Percentiles rank a stretch among this genome's conserved stretches.
Evolutionary conservation across 2,888 invertebrate species (phyloP).

Genomic region (Listrodromus nycthemerus): DNA sequence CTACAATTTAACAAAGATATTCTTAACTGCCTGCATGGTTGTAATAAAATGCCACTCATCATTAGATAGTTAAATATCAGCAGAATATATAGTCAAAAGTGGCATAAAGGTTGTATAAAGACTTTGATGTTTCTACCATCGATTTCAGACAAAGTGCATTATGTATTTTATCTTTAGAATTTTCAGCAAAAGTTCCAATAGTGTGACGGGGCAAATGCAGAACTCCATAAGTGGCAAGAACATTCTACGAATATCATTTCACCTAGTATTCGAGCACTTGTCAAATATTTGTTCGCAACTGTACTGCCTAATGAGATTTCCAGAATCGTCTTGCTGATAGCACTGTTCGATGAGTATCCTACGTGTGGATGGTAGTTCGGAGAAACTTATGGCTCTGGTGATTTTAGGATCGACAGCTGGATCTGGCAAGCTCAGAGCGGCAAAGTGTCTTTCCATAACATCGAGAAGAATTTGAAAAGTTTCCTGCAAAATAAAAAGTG

Average conservation of each 20-base stretch:
- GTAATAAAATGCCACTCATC: too few species aligned
- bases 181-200: neutral
- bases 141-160: neutral
- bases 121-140: neutral
- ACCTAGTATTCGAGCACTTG: conserved; percentile 72
- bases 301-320: conserved; percentile 74
- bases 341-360: conserved; percentile 72
- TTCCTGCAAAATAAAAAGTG: conserved; percentile 54
- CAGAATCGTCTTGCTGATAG: conserved; percentile 65
- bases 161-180: neutral
- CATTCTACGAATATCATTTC: conserved; percentile 34
- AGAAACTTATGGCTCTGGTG: conserved; percentile 74
- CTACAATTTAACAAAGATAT: too few species aligned
- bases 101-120: too few species aligned
- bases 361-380: conserved; percentile 72
- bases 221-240: conserved; percentile 2
- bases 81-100: too few species aligned
- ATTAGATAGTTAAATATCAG: too few species aligned
- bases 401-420: conserved; percentile 70
- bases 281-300: conserved; percentile 78
- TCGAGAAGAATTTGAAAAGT: conserved; percentile 65
- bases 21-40: too few species aligned
- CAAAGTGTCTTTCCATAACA: conserved; percentile 78
- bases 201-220: neutral
- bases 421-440: conserved; percentile 71